Evolutionary conservation across 1,140 invertebrate genomes (phyloP), one percentile per base, ranked within the genome.

Genomic region (Lepidurus couesii): DNA sequence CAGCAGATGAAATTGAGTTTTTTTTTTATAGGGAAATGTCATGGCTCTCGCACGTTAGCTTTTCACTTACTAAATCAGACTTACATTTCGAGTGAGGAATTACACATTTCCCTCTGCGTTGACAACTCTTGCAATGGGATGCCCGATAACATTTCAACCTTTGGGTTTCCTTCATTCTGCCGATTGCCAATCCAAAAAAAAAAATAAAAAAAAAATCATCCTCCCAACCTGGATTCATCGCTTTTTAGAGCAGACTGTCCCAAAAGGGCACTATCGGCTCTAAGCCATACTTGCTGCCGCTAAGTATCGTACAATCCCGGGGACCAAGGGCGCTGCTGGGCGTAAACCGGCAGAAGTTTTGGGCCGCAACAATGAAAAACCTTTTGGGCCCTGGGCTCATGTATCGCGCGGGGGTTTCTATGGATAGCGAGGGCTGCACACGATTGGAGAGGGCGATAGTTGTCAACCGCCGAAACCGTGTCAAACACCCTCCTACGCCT

Each of bases 1-100:
- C 53, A 65, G 16, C 53, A 65, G 53, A 65, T 65, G 53, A 21
- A 65, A 65, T 65, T 65, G 53, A 65, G 47, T 65, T 65, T 13
- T 21, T 21, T 24, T 65, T 21, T 21, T 13, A 65, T 65, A 65
- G 53, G 53, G n/a, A 21, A 65, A 65, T 65, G 53, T 65, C 53
- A n/a, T 65, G 16, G 16, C 21, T 13, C 53, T 21, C 16, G 16
- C n/a, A 65, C 53, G 53, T 65, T 65, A 21, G 21, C 53, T 65
- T 65, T 21, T 65, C 53, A 65, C 7, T 16, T 65, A 65, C 53
- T 21, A 65, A 65, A 65, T 65, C 53, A 9, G 16, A 65, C 7
- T n/a, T n/a, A 1, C 45, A 10, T 47, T 47, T 65, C 53, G 13
- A 16, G 21, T 65, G 53, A 65, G 3, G 53, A 65, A 21, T 21